Percentiles rank a stretch among this genome's conserved stretches.
phyloP scores from a whole-genome alignment of 2,888 invertebrate species.

The Zhuqinia jingwanae region DNA sequence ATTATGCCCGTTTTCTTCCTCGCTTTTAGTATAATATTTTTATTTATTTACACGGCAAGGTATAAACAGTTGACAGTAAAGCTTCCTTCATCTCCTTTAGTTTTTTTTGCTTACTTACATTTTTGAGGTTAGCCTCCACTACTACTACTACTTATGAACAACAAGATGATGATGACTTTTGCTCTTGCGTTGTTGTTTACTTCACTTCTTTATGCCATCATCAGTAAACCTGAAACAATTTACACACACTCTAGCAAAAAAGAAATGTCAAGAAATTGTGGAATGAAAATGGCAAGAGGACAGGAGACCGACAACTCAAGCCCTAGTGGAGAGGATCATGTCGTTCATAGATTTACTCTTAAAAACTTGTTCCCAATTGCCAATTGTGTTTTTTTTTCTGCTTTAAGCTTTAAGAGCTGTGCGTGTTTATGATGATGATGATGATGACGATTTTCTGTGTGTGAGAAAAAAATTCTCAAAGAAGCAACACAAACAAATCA shows the following conservation, averaged over 20 bases:
- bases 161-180: constrained; percentile 50
- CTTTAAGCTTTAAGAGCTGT: too few species aligned
- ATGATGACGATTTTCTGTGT: background rate
- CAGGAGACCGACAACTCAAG: constrained; percentile 43
- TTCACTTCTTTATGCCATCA: constrained; percentile 48
- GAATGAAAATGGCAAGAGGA: constrained; percentile 11
- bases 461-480: background rate
- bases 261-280: constrained; percentile 4
- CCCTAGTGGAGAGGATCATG: constrained; percentile 61
- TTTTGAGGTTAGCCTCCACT: constrained; percentile 38
- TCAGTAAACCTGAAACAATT: constrained; percentile 13
- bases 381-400: background rate
- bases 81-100: background rate
- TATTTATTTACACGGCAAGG: too few species aligned
- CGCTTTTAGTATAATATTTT: background rate
- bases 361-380: constrained; percentile 2
- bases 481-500: too few species aligned
- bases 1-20: background rate
- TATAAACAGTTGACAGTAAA: background rate
- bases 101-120: background rate
- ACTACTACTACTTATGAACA: too few species aligned
- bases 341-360: constrained; percentile 55
- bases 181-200: constrained; percentile 58
- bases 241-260: constrained; percentile 26
- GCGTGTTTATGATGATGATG: too few species aligned